Percentiles rank a stretch among this genome's conserved stretches.
phyloP scores from a whole-genome alignment of 2,888 invertebrate genomes.

The Aphodius sticticus region DNA sequence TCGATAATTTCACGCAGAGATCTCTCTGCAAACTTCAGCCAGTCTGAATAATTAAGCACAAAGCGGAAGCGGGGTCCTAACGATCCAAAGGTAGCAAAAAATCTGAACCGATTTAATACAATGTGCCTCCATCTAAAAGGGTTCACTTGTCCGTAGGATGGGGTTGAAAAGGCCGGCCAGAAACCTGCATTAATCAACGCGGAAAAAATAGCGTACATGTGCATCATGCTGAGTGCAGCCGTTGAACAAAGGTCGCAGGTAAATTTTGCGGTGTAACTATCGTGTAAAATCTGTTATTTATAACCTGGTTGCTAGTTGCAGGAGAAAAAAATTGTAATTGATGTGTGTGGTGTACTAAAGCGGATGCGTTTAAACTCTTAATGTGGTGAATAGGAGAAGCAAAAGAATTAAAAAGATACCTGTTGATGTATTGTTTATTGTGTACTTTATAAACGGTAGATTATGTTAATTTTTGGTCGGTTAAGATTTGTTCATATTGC shows the following conservation, averaged over 20 bases:
- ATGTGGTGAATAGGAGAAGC: not conserved
- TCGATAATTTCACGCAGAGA: conserved; percentile 4
- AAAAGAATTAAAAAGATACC: not conserved
- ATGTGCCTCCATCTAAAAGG: not conserved
- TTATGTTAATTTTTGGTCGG: too few species aligned
- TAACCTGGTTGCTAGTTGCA: not conserved
- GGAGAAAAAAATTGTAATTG: not conserved
- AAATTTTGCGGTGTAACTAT: not conserved
- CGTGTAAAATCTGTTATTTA: conserved; percentile 4
- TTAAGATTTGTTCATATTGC: too few species aligned
- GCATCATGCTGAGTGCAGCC: not conserved
- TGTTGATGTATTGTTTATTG: not conserved
- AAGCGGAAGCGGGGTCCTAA: not conserved
- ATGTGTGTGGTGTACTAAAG: not conserved
- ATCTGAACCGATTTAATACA: not conserved
- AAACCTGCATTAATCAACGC: not conserved
- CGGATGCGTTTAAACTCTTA: not conserved
- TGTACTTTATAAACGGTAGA: not conserved
- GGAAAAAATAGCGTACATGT: conserved; percentile 4
- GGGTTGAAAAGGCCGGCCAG: not conserved
- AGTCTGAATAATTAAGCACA: not conserved
- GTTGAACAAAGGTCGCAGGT: not conserved
- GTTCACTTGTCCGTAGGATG: not conserved
- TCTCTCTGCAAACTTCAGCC: not conserved
- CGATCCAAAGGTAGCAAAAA: not conserved